phyloP scores from a whole-genome alignment of 35 echinoderm and acorn worm genomes.

The Amphiura filiformis region DNA sequence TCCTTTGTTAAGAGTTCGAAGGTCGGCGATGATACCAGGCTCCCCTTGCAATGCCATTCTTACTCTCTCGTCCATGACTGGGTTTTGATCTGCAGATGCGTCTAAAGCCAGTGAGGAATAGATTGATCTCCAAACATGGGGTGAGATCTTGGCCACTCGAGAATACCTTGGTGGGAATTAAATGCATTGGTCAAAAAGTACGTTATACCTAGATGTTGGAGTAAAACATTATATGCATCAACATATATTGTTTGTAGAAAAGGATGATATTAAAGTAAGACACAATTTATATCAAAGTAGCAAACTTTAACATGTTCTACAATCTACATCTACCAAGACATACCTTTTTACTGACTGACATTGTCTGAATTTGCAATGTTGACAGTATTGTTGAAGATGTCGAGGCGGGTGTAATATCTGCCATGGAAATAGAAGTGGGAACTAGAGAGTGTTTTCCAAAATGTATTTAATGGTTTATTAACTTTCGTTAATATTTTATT shows the following conservation, averaged over 20 bases:
- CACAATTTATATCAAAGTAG: not conserved
- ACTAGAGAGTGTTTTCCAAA: not conserved
- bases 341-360: not conserved
- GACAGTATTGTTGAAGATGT: not conserved
- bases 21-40: constrained; percentile 1
- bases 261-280: not conserved
- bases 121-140: not conserved
- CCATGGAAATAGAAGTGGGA: not conserved
- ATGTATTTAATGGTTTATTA: not conserved
- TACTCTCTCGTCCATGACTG: not conserved
- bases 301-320: not conserved
- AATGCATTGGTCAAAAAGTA: not conserved
- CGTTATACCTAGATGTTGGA: not conserved
- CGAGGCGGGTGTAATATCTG: not conserved
- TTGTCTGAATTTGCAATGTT: not conserved
- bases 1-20: constrained; percentile 10
- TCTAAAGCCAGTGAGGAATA: constrained; percentile 19
- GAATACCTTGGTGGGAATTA: not conserved
- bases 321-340: not conserved
- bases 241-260: no score
- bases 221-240: not conserved
- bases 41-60: constrained; percentile 19
- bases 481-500: not conserved
- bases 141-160: not conserved
- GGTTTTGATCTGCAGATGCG: constrained; percentile 4